Evolutionary conservation across 2,113 vertebrate genomes (phyloP).

Genomic region (Campylorhamphus procurvoides): DNA sequence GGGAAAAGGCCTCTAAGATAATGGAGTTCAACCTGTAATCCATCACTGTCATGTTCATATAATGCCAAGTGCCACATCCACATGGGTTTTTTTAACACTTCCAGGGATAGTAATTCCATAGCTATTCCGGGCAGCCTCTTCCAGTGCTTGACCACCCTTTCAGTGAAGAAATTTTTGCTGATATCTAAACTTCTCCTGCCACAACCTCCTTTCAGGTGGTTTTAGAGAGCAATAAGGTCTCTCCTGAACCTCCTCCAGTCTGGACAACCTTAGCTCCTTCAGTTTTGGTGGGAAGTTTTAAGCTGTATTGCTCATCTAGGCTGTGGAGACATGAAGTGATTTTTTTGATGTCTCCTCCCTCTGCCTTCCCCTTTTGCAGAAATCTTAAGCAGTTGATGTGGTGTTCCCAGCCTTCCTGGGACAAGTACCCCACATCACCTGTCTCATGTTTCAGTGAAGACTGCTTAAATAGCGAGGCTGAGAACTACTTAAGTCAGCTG

Average conservation of each 20-base stretch:
- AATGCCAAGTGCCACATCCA: background rate
- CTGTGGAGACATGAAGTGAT: background rate
- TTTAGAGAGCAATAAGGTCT: background rate
- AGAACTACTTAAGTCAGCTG: background rate
- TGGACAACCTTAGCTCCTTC: background rate
- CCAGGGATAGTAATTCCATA: background rate
- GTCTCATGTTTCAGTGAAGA: background rate
- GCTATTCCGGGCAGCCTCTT: background rate
- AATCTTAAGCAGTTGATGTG: background rate
- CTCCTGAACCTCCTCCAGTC: background rate
- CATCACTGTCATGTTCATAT: background rate
- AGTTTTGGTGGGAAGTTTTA: background rate
- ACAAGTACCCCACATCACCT: background rate
- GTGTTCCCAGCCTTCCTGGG: background rate
- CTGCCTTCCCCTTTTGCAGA: background rate
- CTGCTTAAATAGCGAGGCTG: background rate
- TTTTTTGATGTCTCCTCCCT: background rate
- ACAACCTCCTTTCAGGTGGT: background rate
- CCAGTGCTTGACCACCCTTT: background rate
- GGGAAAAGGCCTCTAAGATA: background rate
- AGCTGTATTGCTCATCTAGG: background rate
- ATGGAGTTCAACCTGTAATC: background rate
- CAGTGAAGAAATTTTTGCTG: background rate
- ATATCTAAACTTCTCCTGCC: background rate
- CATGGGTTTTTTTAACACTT: background rate